phyloP scores from a whole-genome alignment of 2,888 invertebrate genomes.

The Oxycera nigricornis region DNA sequence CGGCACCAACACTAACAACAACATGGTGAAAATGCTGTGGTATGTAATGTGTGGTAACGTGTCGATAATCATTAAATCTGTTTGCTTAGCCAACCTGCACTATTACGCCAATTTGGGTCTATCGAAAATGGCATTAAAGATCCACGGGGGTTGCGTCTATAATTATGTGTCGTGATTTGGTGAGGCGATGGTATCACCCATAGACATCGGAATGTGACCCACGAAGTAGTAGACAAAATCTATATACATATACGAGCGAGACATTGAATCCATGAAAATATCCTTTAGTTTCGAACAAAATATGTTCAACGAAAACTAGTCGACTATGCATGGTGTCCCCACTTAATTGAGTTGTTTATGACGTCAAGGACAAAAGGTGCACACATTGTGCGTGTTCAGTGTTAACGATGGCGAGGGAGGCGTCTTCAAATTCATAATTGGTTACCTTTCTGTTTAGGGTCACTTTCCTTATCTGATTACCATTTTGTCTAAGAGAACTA shows the following conservation, averaged over 20 bases:
- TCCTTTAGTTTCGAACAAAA: background rate
- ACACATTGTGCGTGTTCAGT: background rate
- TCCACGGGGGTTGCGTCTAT: background rate
- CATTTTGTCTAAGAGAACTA: too few relatives aligned
- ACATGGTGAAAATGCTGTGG: slow-evolving; percentile 6
- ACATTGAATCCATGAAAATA: background rate
- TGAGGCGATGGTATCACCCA: background rate
- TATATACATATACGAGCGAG: background rate
- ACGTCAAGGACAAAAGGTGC: slow-evolving; percentile 16
- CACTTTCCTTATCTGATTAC: too few relatives aligned
- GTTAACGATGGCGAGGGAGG: background rate
- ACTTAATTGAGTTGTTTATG: slow-evolving; percentile 29
- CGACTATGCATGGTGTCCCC: slow-evolving; percentile 1
- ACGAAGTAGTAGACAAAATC: background rate
- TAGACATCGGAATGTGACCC: background rate
- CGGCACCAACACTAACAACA: background rate
- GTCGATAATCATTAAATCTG: slow-evolving; percentile 44
- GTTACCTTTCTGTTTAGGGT: too few relatives aligned
- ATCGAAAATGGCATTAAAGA: slow-evolving; percentile 11
- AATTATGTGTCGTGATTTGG: background rate
- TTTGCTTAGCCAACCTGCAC: slow-evolving; percentile 39
- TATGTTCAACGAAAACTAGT: background rate
- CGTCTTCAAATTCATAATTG: background rate
- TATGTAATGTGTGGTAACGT: slow-evolving; percentile 19
- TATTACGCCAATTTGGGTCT: slow-evolving; percentile 26